Evolutionary conservation across 2,888 invertebrate species (phyloP).

Genomic region (Tyria jacobaeae): DNA sequence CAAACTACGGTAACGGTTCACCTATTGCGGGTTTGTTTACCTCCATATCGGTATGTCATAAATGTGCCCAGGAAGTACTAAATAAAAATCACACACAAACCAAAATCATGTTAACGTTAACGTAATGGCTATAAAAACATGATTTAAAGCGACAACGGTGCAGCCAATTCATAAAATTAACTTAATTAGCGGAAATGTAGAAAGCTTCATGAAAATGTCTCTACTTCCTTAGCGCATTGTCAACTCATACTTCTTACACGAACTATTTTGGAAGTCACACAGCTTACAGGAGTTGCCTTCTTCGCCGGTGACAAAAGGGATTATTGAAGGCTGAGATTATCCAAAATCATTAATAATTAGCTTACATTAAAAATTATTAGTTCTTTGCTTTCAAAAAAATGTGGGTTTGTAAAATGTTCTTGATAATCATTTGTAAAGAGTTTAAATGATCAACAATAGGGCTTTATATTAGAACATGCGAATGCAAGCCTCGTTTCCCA

Average conservation of each 20-base stretch:
- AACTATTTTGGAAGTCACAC: not conserved
- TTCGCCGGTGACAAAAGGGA: too few relatives aligned
- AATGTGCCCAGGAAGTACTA: not conserved
- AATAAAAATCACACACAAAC: not conserved
- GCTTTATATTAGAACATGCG: too few relatives aligned
- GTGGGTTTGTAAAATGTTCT: too few relatives aligned
- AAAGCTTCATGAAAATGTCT: conserved; percentile 14
- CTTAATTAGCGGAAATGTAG: conserved; percentile 37
- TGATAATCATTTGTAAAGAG: too few relatives aligned
- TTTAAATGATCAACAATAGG: too few relatives aligned
- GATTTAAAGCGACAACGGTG: conserved; percentile 24
- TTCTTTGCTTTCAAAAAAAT: too few relatives aligned
- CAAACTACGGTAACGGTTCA: not conserved
- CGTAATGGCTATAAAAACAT: conserved; percentile 21
- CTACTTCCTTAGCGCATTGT: conserved; percentile 9
- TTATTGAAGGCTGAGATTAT: too few relatives aligned
- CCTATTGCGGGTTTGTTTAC: not conserved
- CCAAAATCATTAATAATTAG: too few relatives aligned
- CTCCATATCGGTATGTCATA: not conserved
- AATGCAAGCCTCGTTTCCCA: too few relatives aligned
- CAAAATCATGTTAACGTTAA: conserved; percentile 8
- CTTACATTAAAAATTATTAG: too few relatives aligned
- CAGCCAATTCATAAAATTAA: conserved; percentile 28
- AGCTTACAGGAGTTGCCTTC: not conserved
- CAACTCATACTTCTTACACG: conserved; percentile 3